These are phyloP conservation scores for Euwallacea fornicatus DNA, from an alignment of 1,140 invertebrate species.

Conservation along the genomic window DNA sequence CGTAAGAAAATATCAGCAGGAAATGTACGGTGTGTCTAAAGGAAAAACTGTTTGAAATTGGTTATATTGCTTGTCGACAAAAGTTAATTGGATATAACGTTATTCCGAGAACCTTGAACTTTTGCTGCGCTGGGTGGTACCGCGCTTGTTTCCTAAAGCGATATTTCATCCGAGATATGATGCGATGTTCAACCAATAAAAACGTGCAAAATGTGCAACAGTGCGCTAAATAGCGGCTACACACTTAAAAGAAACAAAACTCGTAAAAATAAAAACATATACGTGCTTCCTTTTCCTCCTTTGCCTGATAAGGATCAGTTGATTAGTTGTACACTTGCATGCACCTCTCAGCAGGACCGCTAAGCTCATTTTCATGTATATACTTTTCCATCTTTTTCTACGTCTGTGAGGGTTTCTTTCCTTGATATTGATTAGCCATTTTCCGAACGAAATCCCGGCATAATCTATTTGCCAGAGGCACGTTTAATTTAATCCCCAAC, in stretches of 20 bases:
- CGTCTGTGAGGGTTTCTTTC: too few relatives aligned
- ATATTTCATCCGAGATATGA: background rate
- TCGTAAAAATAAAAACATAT: background rate
- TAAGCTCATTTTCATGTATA: background rate
- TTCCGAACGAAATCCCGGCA: background rate
- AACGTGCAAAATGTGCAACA: background rate
- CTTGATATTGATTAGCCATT: background rate
- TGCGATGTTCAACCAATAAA: background rate
- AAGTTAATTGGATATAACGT: conserved; percentile 1
- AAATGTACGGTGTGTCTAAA: background rate
- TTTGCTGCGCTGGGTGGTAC: background rate
- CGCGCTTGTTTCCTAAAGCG: background rate
- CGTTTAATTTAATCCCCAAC: conserved; percentile 11
- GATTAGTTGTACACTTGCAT: conserved; percentile 1
- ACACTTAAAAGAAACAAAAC: conserved; percentile 1
- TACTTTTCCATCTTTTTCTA: background rate
- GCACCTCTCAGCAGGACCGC: background rate
- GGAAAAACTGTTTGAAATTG: background rate
- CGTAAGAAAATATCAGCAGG: conserved; percentile 4
- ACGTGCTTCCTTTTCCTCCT: background rate
- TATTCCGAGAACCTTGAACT: background rate
- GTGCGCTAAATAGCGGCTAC: background rate
- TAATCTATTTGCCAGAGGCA: background rate
- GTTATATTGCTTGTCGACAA: background rate
- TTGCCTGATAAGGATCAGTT: conserved; percentile 10